Evolutionary conservation across 2,888 invertebrate species (phyloP), one percentile per base, ranked within the genome.

Genomic region (Chalcis sispes): DNA sequence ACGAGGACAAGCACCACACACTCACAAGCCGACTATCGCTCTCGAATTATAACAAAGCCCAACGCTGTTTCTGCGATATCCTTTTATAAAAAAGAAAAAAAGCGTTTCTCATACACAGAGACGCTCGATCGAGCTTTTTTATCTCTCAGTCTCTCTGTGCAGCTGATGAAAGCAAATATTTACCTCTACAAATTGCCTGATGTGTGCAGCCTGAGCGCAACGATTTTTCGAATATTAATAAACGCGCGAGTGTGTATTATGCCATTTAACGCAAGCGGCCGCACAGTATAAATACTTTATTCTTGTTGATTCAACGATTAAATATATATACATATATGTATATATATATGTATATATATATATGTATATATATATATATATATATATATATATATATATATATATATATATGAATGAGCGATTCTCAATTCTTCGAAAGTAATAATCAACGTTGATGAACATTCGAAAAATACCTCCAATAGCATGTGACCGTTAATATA

Each of bases 1-100:
- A 75, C 74, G 72, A 75, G 75, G 78, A 78, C 75, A 78, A 72
- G 75, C 72, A 72, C 75, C 72, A 78, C 69, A 71, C 62, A 67
- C 52, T 65, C 77, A 54, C 72, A 77, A 70, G 70, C 65, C 61
- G 62, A 74, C 64, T 69, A 77, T 66, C 77, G 59, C 69, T 77
- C 69, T 62, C 50, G 32, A 77, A 74, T 73, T 48, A 67, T 73
- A 59, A 59, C 73, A 65, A 75, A 72, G 54, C 61, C 69, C 50
- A 50, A 42, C 46, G 72, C 67, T 72, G 64, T 72, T 20, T 72
- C 64, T 67, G 67, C 62, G 70, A 71, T 77, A 70, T 61, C 69
- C 65, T 77, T 77, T 73, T 77, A 59, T 66, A 15, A 66, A n/a
- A 54, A 20, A 67, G 54, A 29, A 48, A 32, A 48, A 25, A 32